phyloP scores from a whole-genome alignment of 2,888 invertebrate genomes.

The Cenopis cana region DNA sequence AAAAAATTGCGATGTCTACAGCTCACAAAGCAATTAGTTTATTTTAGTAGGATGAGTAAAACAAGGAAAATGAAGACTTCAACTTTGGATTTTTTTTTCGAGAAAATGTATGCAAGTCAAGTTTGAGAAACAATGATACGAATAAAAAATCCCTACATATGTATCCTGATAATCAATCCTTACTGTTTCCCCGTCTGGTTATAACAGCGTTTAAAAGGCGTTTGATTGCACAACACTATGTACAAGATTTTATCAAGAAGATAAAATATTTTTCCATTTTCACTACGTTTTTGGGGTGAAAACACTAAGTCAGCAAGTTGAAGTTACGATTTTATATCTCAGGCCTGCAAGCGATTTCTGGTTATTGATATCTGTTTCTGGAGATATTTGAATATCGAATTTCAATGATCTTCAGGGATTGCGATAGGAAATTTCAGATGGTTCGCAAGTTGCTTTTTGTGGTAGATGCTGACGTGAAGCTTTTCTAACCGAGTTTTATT shows the following conservation, averaged over 20 bases:
- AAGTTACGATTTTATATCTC: constrained; percentile 49
- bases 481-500: not conserved
- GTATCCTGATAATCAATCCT: too few species aligned
- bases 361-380: constrained; percentile 46
- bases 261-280: not conserved
- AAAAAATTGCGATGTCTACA: too few species aligned
- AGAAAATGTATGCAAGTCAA: too few species aligned
- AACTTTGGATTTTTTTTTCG: too few species aligned
- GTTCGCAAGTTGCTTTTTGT: not conserved
- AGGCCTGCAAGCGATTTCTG: constrained; percentile 40
- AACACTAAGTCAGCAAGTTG: constrained; percentile 45
- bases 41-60: too few species aligned
- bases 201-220: too few species aligned
- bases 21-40: too few species aligned
- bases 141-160: too few species aligned
- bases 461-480: not conserved
- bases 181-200: too few species aligned
- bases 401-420: constrained; percentile 28
- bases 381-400: constrained; percentile 46
- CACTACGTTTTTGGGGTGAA: constrained; percentile 23
- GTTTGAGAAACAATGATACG: too few species aligned
- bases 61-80: too few species aligned
- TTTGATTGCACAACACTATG: too few species aligned
- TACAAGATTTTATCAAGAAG: not conserved
- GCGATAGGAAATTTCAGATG: constrained; percentile 13